Evolutionary conservation across 2,113 vertebrate species (phyloP), one percentile per base, ranked within the genome.

Genomic region (Cyphomyrus plagiostoma): DNA sequence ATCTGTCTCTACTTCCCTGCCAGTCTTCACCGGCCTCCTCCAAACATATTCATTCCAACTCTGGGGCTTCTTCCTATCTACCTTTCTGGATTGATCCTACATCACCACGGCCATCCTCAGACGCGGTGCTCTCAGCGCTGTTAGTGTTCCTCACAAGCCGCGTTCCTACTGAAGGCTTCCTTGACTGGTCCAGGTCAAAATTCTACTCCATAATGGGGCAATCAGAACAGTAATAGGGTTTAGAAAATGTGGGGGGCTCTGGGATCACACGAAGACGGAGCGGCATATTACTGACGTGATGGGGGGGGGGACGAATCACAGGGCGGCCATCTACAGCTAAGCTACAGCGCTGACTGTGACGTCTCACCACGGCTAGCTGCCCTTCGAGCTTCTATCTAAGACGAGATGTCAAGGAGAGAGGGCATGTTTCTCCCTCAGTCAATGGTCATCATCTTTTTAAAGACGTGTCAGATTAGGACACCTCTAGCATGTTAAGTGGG

Each of bases 1-100:
- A 90, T 93, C 86, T 87, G 80, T 77, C 45, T 48, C 42, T 45
- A n/a, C 80, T 21, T 82, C 77, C 77, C 77, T 23, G 77, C 30
- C 77, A 83, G 39, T 83, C 19, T 10, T 26, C 21, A 8, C 82
- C 1, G 9, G 19, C 82, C 8, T 3, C 19, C 39, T 23, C 17
- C 1, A 42, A 17, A 82, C 77, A 19, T 82, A 39, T 35, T 82
- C 46, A 3, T 30, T 30, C 13, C 0, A 15, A 46, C 19, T 23
- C 30, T 48, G 6, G 39, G 39, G 39, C n/a, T 84, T 84, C 17
- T 84, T 23, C 21, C 39, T n/a, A 90, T 92, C 91, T 91, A 90
- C 86, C 89, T 90, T 89, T 84, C 77, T 80, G 52, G 90, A 91
- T 94, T 93, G 17, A 93, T 93, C 77, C 13, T 2, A 3, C 70